Conservation (phyloP, 1,140 invertebrate species). For the Archegozetes longisetosus region DNA sequence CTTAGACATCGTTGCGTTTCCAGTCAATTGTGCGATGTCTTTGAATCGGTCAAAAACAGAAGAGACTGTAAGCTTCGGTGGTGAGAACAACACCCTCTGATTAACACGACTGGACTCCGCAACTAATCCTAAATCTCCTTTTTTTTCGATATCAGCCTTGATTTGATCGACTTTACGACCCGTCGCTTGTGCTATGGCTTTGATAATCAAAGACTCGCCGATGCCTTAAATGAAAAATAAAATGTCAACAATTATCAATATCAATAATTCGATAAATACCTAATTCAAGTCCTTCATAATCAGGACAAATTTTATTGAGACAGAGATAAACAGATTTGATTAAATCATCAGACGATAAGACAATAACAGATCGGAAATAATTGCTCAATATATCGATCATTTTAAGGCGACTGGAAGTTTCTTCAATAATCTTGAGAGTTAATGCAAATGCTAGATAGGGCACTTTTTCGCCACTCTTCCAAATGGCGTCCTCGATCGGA, state of each 20-base stretch:
- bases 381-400: conserved; percentile 88
- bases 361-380: conserved; percentile 81
- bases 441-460: conserved; percentile 81
- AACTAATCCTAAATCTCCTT: conserved; percentile 81
- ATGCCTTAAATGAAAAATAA: conserved; percentile 32
- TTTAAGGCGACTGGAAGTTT: conserved; percentile 63
- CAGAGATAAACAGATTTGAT: conserved; percentile 81
- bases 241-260: not conserved
- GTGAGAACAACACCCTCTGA: conserved; percentile 67
- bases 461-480: conserved; percentile 58
- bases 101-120: conserved; percentile 75
- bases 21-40: conserved; percentile 75
- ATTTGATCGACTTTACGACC: conserved; percentile 70
- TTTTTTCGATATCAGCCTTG: conserved; percentile 55
- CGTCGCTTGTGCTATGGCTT: conserved; percentile 82
- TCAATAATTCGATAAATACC: conserved; percentile 33
- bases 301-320: conserved; percentile 84
- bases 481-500: conserved; percentile 75
- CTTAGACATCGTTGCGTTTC: conserved; percentile 57
- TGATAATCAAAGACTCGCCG: conserved; percentile 82
- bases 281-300: conserved; percentile 75
- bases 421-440: conserved; percentile 82
- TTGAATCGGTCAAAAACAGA: conserved; percentile 70
- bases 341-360: conserved; percentile 71
- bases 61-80: conserved; percentile 35